Conservation (phyloP, 1,140 invertebrate genomes). For the Brachionus sp. region DNA sequence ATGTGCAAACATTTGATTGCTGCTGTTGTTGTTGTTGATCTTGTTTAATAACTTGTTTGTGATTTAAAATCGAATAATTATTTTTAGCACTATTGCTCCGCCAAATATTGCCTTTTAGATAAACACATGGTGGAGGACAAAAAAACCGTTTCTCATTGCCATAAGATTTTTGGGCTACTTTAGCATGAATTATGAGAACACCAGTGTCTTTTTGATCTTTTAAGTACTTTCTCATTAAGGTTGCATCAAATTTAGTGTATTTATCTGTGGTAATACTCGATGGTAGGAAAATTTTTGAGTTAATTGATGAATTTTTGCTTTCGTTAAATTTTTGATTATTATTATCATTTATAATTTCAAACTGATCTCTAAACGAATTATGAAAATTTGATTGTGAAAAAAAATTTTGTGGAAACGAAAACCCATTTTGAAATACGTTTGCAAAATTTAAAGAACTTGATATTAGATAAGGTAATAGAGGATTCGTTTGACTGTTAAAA, state of each 20-base stretch:
- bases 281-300: background rate
- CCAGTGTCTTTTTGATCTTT: slow-evolving; percentile 72
- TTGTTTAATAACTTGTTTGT: background rate
- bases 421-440: background rate
- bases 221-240: slow-evolving; percentile 40
- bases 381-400: background rate
- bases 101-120: slow-evolving; percentile 95
- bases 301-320: background rate
- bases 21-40: background rate
- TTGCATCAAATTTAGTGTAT: background rate
- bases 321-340: background rate
- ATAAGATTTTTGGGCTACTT: slow-evolving; percentile 97
- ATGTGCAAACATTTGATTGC: slow-evolving; percentile 34
- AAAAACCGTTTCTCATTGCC: slow-evolving; percentile 99
- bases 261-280: background rate
- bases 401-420: background rate
- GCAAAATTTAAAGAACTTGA: slow-evolving; percentile 8
- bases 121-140: slow-evolving; percentile 98
- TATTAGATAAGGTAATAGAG: slow-evolving; percentile 9
- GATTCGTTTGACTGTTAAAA: background rate
- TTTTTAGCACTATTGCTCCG: slow-evolving; percentile 47
- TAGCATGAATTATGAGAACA: slow-evolving; percentile 94
- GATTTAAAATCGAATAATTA: background rate
- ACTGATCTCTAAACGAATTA: background rate
- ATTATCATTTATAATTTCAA: background rate